These are phyloP conservation scores for Sceliomorpha sp. DNA, from an alignment of 2,888 invertebrate species.

Conservation along the genomic window DNA sequence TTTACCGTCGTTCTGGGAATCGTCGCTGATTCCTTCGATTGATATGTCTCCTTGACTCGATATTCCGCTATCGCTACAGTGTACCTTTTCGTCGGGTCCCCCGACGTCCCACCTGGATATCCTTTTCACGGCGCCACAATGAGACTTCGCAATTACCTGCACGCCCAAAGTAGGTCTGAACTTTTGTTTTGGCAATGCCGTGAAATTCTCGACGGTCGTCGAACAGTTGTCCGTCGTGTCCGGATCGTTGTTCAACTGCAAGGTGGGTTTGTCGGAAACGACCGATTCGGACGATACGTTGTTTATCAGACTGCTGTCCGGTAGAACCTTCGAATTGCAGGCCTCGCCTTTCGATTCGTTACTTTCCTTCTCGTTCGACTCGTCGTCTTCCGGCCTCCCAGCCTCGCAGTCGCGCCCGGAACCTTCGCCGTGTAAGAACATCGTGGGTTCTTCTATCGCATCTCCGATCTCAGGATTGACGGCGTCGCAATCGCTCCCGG, in stretches of 20 bases:
- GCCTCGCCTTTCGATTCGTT: constrained; percentile 70
- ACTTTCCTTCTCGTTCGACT: constrained; percentile 69
- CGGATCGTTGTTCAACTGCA: constrained; percentile 61
- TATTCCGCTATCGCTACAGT: constrained; percentile 67
- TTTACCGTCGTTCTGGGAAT: constrained; percentile 1
- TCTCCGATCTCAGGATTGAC: constrained; percentile 83
- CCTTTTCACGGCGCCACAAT: constrained; percentile 65
- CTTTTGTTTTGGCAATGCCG: constrained; percentile 63
- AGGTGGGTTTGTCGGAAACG: constrained; percentile 60
- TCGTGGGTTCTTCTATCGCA: constrained; percentile 86
- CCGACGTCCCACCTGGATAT: constrained; percentile 81
- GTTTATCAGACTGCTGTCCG: constrained; percentile 61
- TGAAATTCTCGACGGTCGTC: constrained; percentile 9
- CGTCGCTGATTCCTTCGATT: constrained; percentile 23
- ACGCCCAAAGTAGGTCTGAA: constrained; percentile 77
- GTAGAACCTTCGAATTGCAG: constrained; percentile 54
- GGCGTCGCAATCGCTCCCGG: constrained; percentile 85
- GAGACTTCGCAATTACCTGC: constrained; percentile 71
- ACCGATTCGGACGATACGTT: constrained; percentile 53
- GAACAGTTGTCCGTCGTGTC: constrained; percentile 40
- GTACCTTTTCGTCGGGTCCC: constrained; percentile 67
- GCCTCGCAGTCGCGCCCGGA: constrained; percentile 87
- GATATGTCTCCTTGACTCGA: constrained; percentile 73
- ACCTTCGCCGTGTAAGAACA: constrained; percentile 87
- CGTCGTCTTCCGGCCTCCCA: constrained; percentile 83